Percentiles rank a stretch among this genome's conserved stretches.
Conservation (phyloP, 2,888 invertebrate species). For the Lydus trimaculatus region DNA sequence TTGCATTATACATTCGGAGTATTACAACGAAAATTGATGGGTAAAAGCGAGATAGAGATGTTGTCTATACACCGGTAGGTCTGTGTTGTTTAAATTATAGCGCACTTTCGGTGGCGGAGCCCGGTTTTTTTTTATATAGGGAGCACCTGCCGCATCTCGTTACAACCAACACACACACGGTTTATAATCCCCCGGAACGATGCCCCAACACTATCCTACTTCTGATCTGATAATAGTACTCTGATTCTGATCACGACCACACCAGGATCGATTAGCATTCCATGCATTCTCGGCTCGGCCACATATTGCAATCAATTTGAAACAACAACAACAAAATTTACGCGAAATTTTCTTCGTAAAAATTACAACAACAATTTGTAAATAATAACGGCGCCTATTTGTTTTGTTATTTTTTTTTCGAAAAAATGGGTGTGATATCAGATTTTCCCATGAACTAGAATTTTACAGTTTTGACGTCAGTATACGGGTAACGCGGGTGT, state of each 20-base stretch:
- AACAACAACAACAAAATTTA: neutral
- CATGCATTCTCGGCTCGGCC: constrained; percentile 13
- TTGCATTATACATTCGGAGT: too few relatives aligned
- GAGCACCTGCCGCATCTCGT: constrained; percentile 6
- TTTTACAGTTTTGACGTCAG: neutral
- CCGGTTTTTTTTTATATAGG: neutral
- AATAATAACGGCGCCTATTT: neutral
- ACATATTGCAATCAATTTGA: constrained; percentile 7
- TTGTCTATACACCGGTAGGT: neutral
- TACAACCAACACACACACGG: neutral
- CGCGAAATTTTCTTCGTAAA: neutral
- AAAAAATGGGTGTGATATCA: neutral
- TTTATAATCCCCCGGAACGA: neutral
- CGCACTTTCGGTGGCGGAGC: neutral
- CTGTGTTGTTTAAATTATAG: neutral
- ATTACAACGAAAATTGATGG: too few relatives aligned
- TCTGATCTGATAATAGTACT: constrained; percentile 15
- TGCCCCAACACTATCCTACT: constrained; percentile 1
- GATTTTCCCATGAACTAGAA: constrained; percentile 6
- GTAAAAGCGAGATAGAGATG: neutral
- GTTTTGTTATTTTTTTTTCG: too few relatives aligned
- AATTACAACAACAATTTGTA: neutral
- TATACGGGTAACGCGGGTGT: constrained; percentile 1
- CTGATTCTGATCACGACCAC: constrained; percentile 23
- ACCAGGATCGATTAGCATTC: constrained; percentile 28